Conservation (phyloP, 1,140 invertebrate species). For the Drosophila nigrodunni region DNA sequence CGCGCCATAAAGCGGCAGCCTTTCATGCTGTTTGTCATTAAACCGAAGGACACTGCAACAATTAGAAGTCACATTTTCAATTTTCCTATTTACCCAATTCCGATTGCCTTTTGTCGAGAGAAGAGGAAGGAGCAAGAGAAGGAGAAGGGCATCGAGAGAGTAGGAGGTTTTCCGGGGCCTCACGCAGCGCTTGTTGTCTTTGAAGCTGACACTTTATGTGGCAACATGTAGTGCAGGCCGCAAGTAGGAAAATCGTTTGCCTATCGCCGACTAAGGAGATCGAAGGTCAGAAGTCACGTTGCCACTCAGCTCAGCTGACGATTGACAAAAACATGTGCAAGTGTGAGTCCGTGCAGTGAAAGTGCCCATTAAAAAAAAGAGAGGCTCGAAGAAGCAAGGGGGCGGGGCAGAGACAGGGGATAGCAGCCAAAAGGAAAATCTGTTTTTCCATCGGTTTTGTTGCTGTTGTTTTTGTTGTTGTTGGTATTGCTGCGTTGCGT, state of each 20-base stretch:
- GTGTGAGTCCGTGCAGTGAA: conserved; percentile 16
- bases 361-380: conserved; percentile 49
- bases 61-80: conserved; percentile 43
- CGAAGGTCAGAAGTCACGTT: conserved; percentile 36
- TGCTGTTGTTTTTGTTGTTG: conserved; percentile 18
- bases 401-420: background rate
- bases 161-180: conserved; percentile 42
- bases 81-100: background rate
- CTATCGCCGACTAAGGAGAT: conserved; percentile 56
- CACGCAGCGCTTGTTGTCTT: conserved; percentile 68
- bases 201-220: conserved; percentile 81
- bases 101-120: background rate
- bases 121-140: background rate
- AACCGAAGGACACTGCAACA: conserved; percentile 74
- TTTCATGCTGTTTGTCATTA: conserved; percentile 67
- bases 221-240: conserved; percentile 71
- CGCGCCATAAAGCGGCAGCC: conserved; percentile 44
- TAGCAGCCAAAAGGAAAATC: conserved; percentile 43
- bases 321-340: conserved; percentile 51
- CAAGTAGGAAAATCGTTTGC: conserved; percentile 20
- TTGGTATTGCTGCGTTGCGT: conserved; percentile 47
- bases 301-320: conserved; percentile 65
- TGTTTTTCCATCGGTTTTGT: conserved; percentile 20
- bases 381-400: background rate
- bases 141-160: conserved; percentile 7